phyloP scores from a whole-genome alignment of 2,113 vertebrate genomes.

The Edolisoma coerulescens region DNA sequence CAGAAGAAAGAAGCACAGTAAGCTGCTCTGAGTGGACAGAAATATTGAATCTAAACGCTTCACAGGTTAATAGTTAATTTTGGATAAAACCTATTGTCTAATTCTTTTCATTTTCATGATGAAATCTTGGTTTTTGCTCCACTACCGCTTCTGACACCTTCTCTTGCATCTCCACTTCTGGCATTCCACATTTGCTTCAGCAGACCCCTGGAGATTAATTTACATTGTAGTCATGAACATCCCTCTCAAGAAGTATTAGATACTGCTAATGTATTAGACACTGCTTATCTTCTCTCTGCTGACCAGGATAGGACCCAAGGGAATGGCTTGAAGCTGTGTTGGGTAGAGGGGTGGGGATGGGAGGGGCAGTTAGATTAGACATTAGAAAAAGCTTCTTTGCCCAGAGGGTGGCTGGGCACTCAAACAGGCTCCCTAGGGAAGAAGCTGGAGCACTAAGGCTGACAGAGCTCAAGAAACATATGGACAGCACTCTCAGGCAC shows the following conservation, averaged over 20 bases:
- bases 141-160: not conserved
- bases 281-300: not conserved
- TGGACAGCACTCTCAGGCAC: not conserved
- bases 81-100: not conserved
- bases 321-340: not conserved
- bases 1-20: not conserved
- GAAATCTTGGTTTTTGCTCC: not conserved
- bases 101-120: not conserved
- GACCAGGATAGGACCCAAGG: not conserved
- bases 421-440: not conserved
- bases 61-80: not conserved
- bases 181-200: not conserved
- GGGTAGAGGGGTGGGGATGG: not conserved
- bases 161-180: not conserved
- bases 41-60: not conserved
- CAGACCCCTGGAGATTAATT: not conserved
- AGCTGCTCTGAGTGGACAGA: not conserved
- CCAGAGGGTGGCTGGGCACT: not conserved
- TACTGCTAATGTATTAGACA: not conserved
- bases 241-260: not conserved
- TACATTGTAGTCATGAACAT: not conserved
- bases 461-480: not conserved
- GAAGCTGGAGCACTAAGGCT: not conserved
- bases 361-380: not conserved
- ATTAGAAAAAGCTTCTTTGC: not conserved